Percentiles rank a stretch among this genome's conserved stretches.
phyloP scores from a whole-genome alignment of 1,140 invertebrate species.

The Megathymus violae region DNA sequence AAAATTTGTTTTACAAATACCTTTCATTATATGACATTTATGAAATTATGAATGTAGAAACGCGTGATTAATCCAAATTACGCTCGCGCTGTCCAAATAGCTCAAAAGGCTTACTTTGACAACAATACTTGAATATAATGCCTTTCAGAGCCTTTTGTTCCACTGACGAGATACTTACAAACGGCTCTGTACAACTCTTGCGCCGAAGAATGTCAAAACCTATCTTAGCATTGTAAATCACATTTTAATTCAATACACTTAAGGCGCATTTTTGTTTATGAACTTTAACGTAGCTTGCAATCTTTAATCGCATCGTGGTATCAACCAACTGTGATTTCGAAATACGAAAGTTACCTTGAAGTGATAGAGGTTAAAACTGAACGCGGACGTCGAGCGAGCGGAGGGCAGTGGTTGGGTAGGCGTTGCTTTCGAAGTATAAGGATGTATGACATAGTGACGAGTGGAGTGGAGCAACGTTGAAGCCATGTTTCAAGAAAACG shows the following conservation, averaged over 20 bases:
- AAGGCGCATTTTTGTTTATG: slow-evolving; percentile 28
- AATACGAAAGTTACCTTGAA: slow-evolving; percentile 10
- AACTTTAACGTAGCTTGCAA: slow-evolving; percentile 22
- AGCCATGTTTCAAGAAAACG: slow-evolving; percentile 30
- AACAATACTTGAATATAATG: slow-evolving; percentile 48
- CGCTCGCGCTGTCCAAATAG: slow-evolving; percentile 55
- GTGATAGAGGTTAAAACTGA: slow-evolving; percentile 41
- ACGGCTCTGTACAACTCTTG: slow-evolving; percentile 47
- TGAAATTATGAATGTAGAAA: slow-evolving; percentile 28
- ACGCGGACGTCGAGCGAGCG: slow-evolving; percentile 21
- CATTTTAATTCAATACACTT: not conserved
- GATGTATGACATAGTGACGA: slow-evolving; percentile 56
- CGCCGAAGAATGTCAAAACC: slow-evolving; percentile 2
- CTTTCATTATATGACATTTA: no score
- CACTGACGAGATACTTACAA: slow-evolving; percentile 47
- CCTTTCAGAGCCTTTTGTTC: slow-evolving; percentile 60
- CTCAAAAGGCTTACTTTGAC: no score
- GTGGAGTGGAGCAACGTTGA: slow-evolving; percentile 28
- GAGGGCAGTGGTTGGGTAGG: slow-evolving; percentile 61
- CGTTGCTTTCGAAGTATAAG: slow-evolving; percentile 62
- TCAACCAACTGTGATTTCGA: not conserved
- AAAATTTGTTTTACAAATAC: no score
- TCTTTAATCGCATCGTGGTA: slow-evolving; percentile 32
- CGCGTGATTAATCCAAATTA: slow-evolving; percentile 59
- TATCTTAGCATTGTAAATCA: not conserved